Evolutionary conservation across 2,888 invertebrate genomes (phyloP).

Genomic region (Limnephilus rhombicus): DNA sequence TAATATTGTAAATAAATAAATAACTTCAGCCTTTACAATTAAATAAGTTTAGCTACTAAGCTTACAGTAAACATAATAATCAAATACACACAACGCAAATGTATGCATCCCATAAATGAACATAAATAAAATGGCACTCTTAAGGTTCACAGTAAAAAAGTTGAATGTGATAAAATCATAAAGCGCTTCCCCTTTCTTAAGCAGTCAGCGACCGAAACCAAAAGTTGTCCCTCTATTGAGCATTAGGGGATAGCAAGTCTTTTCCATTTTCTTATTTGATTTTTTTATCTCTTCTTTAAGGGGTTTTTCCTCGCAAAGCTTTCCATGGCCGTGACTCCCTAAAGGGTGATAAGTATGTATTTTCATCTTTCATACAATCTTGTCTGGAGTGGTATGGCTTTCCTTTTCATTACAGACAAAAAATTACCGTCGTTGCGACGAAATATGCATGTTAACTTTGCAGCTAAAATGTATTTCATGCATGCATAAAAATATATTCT

Average conservation of each 20-base stretch:
- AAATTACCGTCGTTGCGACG: neutral
- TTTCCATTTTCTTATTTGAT: conserved; percentile 61
- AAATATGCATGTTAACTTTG: neutral
- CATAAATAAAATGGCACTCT: neutral
- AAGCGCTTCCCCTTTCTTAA: neutral
- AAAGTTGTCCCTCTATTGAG: conserved; percentile 13
- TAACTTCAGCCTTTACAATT: too few species aligned
- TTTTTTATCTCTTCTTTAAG: conserved; percentile 55
- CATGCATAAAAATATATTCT: neutral
- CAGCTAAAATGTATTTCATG: neutral
- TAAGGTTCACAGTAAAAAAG: neutral
- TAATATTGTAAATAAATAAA: too few species aligned
- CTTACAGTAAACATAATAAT: neutral
- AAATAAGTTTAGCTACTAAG: neutral
- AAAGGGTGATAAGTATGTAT: conserved; percentile 25
- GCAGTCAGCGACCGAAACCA: conserved; percentile 1
- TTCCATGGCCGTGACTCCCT: neutral
- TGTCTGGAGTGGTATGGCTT: neutral
- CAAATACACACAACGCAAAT: neutral
- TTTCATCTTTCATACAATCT: neutral
- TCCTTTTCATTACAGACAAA: neutral
- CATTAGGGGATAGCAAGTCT: conserved; percentile 27
- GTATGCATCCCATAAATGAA: neutral
- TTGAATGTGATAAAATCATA: conserved; percentile 21
- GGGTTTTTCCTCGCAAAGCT: conserved; percentile 43